phyloP scores from a whole-genome alignment of 1,140 invertebrate species.

The Drosophila neocordata region DNA sequence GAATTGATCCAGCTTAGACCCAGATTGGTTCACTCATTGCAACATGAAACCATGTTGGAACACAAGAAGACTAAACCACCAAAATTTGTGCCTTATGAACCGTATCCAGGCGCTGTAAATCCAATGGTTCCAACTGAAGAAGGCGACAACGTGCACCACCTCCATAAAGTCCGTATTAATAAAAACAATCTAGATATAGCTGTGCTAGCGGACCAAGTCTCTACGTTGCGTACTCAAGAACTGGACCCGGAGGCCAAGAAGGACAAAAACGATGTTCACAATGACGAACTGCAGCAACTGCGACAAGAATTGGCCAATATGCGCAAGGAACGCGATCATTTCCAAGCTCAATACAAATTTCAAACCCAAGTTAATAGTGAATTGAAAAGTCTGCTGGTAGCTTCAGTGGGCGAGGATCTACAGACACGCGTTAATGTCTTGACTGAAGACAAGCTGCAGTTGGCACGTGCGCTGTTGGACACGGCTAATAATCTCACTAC shows the following conservation, averaged over 20 bases:
- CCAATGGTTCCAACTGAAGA: conserved; percentile 85
- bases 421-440: conserved; percentile 93
- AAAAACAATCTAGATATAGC: conserved; percentile 88
- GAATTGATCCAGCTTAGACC: conserved; percentile 72
- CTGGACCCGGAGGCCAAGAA: conserved; percentile 49
- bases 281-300: conserved; percentile 46
- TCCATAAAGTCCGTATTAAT: conserved; percentile 60
- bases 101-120: conserved; percentile 92
- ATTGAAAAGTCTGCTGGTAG: conserved; percentile 95
- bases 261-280: neutral
- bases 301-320: conserved; percentile 80
- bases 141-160: neutral
- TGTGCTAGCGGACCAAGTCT: conserved; percentile 87
- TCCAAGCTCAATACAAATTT: conserved; percentile 89
- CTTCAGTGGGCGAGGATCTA: conserved; percentile 96
- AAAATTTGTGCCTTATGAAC: conserved; percentile 94
- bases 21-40: conserved; percentile 37
- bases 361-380: conserved; percentile 94
- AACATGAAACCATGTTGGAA: conserved; percentile 32
- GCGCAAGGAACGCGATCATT: conserved; percentile 86
- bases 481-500: conserved; percentile 92
- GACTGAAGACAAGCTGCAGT: conserved; percentile 94
- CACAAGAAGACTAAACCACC: conserved; percentile 87
- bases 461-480: conserved; percentile 92
- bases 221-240: conserved; percentile 85